Base-by-base conservation (phyloP, 1,140 invertebrate species). In the Ceratina calcarata region DNA sequence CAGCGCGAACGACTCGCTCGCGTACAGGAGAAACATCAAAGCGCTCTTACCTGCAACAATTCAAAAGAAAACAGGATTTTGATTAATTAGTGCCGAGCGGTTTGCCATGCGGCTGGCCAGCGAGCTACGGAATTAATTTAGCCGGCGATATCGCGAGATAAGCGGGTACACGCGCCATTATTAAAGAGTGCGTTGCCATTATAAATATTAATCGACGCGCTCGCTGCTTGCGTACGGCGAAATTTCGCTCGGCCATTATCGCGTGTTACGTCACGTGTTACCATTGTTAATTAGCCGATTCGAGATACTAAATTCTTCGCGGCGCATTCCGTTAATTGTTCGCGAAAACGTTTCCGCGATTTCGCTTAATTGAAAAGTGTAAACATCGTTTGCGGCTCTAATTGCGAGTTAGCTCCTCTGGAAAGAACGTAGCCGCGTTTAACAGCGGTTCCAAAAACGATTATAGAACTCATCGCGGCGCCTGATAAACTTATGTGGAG, bases 201-300 rank as follows among this genome's bases (percentile, higher is more conserved):
- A 88, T 90, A 89, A 90, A 90, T 91, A 90, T 90, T 88, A 87
- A 91, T 90, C 86, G 77, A 81, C 53, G 69, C 15, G 13, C 55
- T 60, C 27, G 27, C 27, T 32, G 27, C 27, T 32, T 32, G 27
- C 27, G 75, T 76, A 67, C 81, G 64, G 71, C 51, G 58, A 81
- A 81, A 82, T 74, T 61, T 51, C 22, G 15, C 37, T 1, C 10
- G 27, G 32, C 32, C 62, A 37, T 62, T 80, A 69, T 18, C 24
- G 74, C 37, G 37, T 45, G 24, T 78, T 69, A 64, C 24, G 51
- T 80, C 66, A 70, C 69, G 69, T 80, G 37, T 32, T 13, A 20
- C 24, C 18, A 1, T 53, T 62, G 55, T 58, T 76, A 84, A 76
- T 72, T 72, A 76, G 61, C 57, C 20, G 67, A 66, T 66, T 65